A percentile compares a stretch with the other conserved stretches of the same genome.
Conservation (phyloP, 2,888 invertebrate species). For the Cataglyphis altisquamis region DNA sequence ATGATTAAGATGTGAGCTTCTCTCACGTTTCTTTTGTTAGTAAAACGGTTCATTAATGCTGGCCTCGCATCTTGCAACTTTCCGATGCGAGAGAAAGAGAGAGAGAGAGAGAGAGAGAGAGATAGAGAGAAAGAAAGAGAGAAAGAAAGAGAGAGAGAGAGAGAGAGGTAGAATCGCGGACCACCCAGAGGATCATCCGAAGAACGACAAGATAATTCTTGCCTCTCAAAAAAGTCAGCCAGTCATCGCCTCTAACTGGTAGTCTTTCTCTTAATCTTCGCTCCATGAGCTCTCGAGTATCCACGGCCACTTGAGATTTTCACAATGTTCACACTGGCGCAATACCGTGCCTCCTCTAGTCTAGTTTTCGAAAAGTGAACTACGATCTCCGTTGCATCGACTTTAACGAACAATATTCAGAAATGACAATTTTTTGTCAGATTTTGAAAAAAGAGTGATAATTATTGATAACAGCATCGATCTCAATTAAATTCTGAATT, state of each 20-base stretch:
- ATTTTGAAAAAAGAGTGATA: background rate
- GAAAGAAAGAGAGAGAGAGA: slow-evolving; percentile 7
- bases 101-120: slow-evolving; percentile 2
- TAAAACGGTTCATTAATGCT: slow-evolving; percentile 63
- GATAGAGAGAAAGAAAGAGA: background rate
- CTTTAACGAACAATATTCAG: slow-evolving; percentile 54
- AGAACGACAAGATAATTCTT: slow-evolving; percentile 83
- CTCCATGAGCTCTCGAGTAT: slow-evolving; percentile 78
- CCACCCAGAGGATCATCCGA: slow-evolving; percentile 83
- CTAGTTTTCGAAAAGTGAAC: slow-evolving; percentile 59
- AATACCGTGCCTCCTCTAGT: slow-evolving; percentile 61
- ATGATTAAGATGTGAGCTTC: slow-evolving; percentile 40
- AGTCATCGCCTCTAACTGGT: slow-evolving; percentile 86
- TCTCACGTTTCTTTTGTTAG: slow-evolving; percentile 26
- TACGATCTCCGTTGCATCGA: slow-evolving; percentile 26
- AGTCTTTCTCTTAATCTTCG: slow-evolving; percentile 85
- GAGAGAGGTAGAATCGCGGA: slow-evolving; percentile 67
- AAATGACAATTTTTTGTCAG: slow-evolving; percentile 23
- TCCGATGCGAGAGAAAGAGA: slow-evolving; percentile 33
- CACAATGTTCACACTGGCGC: slow-evolving; percentile 74
- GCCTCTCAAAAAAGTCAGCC: slow-evolving; percentile 83
- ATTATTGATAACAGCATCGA: background rate
- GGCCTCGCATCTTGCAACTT: slow-evolving; percentile 57
- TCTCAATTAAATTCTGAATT: slow-evolving; percentile 7
- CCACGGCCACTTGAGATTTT: slow-evolving; percentile 81